Evolutionary conservation across 1,140 invertebrate genomes (phyloP).

Genomic region (Himalopsyche phryganea): DNA sequence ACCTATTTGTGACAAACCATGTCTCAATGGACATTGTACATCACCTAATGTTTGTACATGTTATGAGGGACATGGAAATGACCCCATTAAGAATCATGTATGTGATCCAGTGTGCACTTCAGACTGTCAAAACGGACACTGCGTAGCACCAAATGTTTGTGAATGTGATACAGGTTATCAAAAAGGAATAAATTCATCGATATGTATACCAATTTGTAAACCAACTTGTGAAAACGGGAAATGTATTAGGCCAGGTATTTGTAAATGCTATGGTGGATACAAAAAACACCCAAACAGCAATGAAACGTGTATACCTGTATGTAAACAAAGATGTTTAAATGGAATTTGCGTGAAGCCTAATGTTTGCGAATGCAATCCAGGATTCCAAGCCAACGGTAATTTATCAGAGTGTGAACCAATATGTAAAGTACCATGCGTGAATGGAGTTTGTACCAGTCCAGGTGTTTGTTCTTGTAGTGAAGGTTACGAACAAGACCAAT

Average conservation of each 20-base stretch:
- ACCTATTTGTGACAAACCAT: conserved; percentile 44
- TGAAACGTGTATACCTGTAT: no score
- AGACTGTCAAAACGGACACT: conserved; percentile 38
- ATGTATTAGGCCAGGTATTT: conserved; percentile 47
- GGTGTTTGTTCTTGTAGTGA: conserved; percentile 32
- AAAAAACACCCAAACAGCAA: not conserved
- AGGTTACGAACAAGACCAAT: not conserved
- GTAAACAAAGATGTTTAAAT: no score
- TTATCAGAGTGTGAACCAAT: conserved; percentile 39
- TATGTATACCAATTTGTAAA: conserved; percentile 45
- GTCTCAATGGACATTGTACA: conserved; percentile 48
- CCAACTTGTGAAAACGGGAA: conserved; percentile 44
- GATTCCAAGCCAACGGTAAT: not conserved
- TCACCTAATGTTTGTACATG: conserved; percentile 51
- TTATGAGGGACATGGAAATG: not conserved
- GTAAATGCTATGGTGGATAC: conserved; percentile 35
- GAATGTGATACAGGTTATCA: conserved; percentile 29
- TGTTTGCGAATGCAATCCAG: no score
- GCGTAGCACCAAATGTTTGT: conserved; percentile 47
- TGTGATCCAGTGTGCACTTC: conserved; percentile 7
- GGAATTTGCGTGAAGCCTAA: no score
- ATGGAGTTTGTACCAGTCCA: conserved; percentile 47
- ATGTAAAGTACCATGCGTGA: conserved; percentile 45
- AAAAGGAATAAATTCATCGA: not conserved
- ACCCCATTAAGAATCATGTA: conserved; percentile 1